Percentiles rank a stretch among this genome's conserved stretches.
Conservation (phyloP, 2,888 invertebrate species). For the Drosophila eohydei region DNA sequence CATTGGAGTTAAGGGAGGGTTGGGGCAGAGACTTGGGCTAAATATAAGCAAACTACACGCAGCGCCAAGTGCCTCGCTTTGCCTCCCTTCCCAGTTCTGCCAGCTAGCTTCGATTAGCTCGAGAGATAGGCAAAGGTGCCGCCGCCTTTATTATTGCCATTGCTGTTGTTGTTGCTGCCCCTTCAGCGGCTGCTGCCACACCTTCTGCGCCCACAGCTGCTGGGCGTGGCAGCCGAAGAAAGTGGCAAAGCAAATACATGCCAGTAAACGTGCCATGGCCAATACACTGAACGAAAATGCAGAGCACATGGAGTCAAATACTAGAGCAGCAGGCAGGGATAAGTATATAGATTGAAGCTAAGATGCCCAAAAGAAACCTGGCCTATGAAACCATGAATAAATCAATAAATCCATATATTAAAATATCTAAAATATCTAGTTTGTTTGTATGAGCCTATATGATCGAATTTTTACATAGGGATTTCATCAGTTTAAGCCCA, state of each 20-base stretch:
- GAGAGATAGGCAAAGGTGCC: slow-evolving; percentile 66
- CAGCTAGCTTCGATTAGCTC: slow-evolving; percentile 68
- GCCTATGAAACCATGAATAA: not conserved
- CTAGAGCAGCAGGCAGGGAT: not conserved
- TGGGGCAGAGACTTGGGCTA: not conserved
- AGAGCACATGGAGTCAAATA: not conserved
- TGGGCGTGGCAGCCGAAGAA: slow-evolving; percentile 60
- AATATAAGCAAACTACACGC: slow-evolving; percentile 67
- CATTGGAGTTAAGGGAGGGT: not conserved
- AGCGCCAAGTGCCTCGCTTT: slow-evolving; percentile 29
- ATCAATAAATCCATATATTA: not conserved
- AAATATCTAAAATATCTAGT: not conserved
- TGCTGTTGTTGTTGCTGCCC: slow-evolving; percentile 25
- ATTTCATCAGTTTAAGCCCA: not conserved
- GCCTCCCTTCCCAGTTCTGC: not conserved
- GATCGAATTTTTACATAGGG: not conserved
- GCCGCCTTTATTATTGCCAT: slow-evolving; percentile 17
- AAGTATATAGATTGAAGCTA: not conserved
- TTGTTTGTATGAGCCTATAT: not conserved
- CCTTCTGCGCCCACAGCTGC: slow-evolving; percentile 35
- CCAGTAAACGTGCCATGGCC: slow-evolving; percentile 41
- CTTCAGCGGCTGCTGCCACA: slow-evolving; percentile 44
- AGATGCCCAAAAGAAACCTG: no score
- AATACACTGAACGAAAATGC: slow-evolving; percentile 35
- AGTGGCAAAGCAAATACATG: slow-evolving; percentile 53